Evolutionary conservation across 2,113 vertebrate species (phyloP).

Genomic region (Castor canadensis): DNA sequence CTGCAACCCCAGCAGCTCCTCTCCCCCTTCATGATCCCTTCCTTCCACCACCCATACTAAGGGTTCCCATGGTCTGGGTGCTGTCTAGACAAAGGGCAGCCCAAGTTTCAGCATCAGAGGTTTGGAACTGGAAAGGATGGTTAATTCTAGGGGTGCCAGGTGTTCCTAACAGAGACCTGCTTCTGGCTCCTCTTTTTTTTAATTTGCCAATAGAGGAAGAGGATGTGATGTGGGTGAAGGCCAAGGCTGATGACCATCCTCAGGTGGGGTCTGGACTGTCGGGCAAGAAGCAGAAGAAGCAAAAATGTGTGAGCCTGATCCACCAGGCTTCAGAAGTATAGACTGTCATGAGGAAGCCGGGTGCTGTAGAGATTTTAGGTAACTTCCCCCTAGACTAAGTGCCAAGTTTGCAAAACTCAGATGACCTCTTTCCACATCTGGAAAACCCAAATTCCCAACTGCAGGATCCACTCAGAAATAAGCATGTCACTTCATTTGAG

Average conservation of each 20-base stretch:
- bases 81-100: background rate
- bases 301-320: background rate
- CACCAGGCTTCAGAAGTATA: background rate
- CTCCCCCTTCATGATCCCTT: background rate
- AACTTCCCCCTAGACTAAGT: background rate
- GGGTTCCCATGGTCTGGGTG: rapidly evolving
- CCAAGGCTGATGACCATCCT: background rate
- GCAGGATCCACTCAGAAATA: background rate
- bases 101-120: background rate
- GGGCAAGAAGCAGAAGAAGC: background rate
- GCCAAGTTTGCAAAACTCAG: background rate
- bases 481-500: background rate
- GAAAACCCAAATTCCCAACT: background rate
- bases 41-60: too few relatives aligned
- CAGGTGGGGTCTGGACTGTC: background rate
- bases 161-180: background rate
- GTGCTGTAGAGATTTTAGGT: background rate
- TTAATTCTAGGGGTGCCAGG: too few relatives aligned
- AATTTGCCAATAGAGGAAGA: background rate
- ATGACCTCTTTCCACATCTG: background rate
- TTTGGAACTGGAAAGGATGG: background rate
- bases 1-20: too few relatives aligned
- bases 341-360: background rate
- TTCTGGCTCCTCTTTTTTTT: background rate
- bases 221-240: background rate